These are phyloP conservation scores for Halocynthia roretzi DNA, from an alignment of 23 tunicate species.

Conservation along the genomic window DNA sequence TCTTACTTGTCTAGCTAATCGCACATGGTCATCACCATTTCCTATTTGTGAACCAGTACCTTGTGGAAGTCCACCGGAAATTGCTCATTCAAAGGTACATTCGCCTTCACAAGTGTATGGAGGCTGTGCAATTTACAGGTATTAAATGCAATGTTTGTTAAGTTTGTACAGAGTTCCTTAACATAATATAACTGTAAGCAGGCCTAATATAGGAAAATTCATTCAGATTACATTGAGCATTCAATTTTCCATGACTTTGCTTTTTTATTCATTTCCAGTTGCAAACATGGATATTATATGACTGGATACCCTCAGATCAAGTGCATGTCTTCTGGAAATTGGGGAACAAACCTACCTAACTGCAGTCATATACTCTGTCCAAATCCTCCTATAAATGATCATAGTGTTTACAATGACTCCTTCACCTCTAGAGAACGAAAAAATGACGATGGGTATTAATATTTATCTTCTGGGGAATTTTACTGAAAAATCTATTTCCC, in stretches of 20 bases:
- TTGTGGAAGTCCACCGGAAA: conserved; percentile 44
- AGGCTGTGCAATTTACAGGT: conserved; percentile 21
- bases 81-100: conserved; percentile 6
- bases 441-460: neutral
- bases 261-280: neutral
- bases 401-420: conserved; percentile 2
- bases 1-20: conserved; percentile 26
- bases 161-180: too few relatives aligned
- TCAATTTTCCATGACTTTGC: too few relatives aligned
- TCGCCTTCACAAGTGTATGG: conserved; percentile 14
- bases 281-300: conserved; percentile 13
- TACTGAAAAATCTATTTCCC: too few relatives aligned
- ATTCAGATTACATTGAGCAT: too few relatives aligned
- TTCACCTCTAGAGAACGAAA: neutral
- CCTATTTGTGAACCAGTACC: conserved; percentile 29
- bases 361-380: conserved; percentile 6
- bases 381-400: conserved; percentile 1
- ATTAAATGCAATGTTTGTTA: too few relatives aligned
- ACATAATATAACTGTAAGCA: neutral
- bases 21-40: conserved; percentile 13
- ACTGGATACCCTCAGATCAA: conserved; percentile 6
- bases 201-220: neutral
- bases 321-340: conserved; percentile 16
- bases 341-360: conserved; percentile 16
- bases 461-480: neutral